Percentiles rank a stretch among this genome's conserved stretches.
phyloP scores from a whole-genome alignment of 2,888 invertebrate genomes.

The Ectropis crepuscularia region DNA sequence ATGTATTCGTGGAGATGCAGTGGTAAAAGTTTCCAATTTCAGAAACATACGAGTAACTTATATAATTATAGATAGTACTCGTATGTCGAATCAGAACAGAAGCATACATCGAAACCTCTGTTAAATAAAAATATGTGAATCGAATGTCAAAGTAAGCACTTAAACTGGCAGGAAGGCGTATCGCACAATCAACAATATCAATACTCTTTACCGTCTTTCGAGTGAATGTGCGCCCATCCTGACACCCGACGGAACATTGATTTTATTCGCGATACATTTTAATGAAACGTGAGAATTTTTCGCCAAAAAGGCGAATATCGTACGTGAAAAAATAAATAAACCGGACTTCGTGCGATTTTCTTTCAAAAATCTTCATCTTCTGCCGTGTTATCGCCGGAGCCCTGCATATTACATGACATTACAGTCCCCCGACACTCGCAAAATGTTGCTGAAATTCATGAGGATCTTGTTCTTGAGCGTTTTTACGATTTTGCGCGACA shows the following conservation, averaged over 20 bases:
- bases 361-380: constrained; percentile 26
- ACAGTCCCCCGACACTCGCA: constrained; percentile 15
- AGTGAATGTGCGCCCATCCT: constrained; percentile 38
- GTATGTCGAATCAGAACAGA: too few relatives aligned
- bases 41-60: too few relatives aligned
- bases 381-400: constrained; percentile 16
- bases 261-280: constrained; percentile 57
- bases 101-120: too few relatives aligned
- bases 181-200: constrained; percentile 55
- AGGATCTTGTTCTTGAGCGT: constrained; percentile 14
- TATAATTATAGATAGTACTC: too few relatives aligned
- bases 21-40: too few relatives aligned
- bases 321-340: constrained; percentile 7
- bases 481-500: constrained; percentile 15
- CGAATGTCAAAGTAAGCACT: constrained; percentile 33
- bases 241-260: constrained; percentile 51
- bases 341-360: constrained; percentile 9
- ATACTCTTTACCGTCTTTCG: constrained; percentile 45
- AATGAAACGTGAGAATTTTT: constrained; percentile 37
- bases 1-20: too few relatives aligned
- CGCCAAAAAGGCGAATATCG: constrained; percentile 17
- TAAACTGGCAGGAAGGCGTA: constrained; percentile 35
- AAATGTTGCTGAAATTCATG: constrained; percentile 28
- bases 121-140: constrained; percentile 15
- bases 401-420: constrained; percentile 26